Base-by-base conservation (phyloP, 2,113 vertebrate species). In the Siniperca knerii region DNA sequence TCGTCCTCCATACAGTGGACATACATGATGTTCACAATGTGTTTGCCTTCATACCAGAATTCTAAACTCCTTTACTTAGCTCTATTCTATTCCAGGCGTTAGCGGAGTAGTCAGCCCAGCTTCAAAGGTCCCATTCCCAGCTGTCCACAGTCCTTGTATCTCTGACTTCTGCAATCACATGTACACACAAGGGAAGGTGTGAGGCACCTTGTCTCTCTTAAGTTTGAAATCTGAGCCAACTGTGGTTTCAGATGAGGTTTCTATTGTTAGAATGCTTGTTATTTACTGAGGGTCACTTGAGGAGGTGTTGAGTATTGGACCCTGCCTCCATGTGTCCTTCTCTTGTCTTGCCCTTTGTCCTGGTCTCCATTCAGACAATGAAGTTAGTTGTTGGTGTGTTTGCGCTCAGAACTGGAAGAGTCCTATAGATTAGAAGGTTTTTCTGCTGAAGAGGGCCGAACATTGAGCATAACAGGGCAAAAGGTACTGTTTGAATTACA, bases 221-320 rank as follows among this genome's bases (percentile, higher is more conserved):
- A 91, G 82, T 89, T 65, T 78, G 87, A 86, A 86, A 79, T 82
- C 50, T 25, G 81, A 91, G 79, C 80, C 88, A 79, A 57, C 85
- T 67, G 16, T 11, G 54, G 21, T 81, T 91, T 89, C 60, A 88
- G 68, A 84, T 65, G 69, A 82, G 48, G 86, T 12, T 69, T 67
- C 91, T 94, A 94, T 94, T 89, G 88, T 93, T 94, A 91, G 93
- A 86, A 68, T 89, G 33, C 71, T 87, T 89, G 85, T 78, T 89
- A 83, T 90, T 87, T 85, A 74, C 82, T 66, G 68, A 88, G 3
- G 75, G 88, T 92, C 84, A 89, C 90, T 94, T 92, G 92, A 94
- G 92, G 90, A 93, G 92, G 92, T 92, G 93, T 87, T 87, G 77
- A 91, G 84, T 74, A 81, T 85, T 77, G 54, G 89, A 77, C 46